Evolutionary conservation across 1,140 invertebrate genomes (phyloP), one percentile per base, ranked within the genome.

Genomic region (Carposina sasakii): DNA sequence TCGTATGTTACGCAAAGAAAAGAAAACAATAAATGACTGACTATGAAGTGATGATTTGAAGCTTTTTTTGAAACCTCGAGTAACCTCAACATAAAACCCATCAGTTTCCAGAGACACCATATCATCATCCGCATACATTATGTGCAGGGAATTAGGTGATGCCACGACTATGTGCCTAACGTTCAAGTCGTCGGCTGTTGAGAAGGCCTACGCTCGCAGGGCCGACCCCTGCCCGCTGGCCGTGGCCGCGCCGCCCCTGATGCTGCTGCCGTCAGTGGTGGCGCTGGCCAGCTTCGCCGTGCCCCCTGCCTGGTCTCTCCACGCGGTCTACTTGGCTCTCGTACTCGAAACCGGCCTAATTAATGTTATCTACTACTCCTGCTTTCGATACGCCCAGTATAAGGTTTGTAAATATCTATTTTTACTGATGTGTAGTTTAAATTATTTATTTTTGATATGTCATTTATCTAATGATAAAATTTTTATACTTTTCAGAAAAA

Each of bases 141-240:
- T 57, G 44, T 52, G 20, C 46, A 91, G 90, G 56, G 91, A 93
- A 62, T 67, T 94, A 43, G 88, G 88, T 19, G 90, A 90, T 45
- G 90, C 92, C 53, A 90, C 91, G 2, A 89, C 87, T 17, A 87
- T 89, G 55, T 78, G 91, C 54, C 78, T 93, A 52, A 85, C 86
- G 21, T 94, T 94, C 79, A 89, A 88, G 44, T 88, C 91, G 48
- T 64, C 71, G 1, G 85, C 84, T 15, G 88, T 90, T 30, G 93
- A 94, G 66, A 82, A 79, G 23, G 89, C 87, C 17, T 94, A 91
- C 70, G 86, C 88, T 21, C 81, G 86, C 9, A 88, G 91, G 33
- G 54, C 41, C 3, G 76, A 81, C 47, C 60, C 68, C 15, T 76
- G 64, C 30, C 67, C 74, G 8, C 40, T 71, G 46, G 88, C 89